phyloP scores from a whole-genome alignment of 2,113 vertebrate genomes.

The Varanus salvator region DNA sequence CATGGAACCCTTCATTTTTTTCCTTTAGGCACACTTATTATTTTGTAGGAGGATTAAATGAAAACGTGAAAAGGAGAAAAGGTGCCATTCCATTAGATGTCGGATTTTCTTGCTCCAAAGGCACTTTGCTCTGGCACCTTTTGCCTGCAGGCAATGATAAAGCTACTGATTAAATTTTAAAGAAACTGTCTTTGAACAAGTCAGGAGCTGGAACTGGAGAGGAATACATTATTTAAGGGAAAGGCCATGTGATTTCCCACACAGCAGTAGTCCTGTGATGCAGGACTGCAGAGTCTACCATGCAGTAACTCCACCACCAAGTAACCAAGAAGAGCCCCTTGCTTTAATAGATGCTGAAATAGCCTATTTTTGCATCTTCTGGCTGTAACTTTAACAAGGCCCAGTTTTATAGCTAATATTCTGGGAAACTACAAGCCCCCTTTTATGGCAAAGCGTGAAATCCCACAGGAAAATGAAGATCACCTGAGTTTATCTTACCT shows the following conservation, averaged over 20 bases:
- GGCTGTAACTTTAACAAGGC: conserved; percentile 66
- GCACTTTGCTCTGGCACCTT: conserved; percentile 34
- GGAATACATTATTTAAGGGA: conserved; percentile 64
- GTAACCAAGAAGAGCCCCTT: conserved; percentile 22
- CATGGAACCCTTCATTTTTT: fast-evolving
- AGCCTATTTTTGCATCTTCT: conserved; percentile 51
- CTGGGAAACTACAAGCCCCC: background rate
- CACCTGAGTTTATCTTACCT: conserved; percentile 56
- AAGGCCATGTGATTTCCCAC: conserved; percentile 51
- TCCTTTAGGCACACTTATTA: background rate
- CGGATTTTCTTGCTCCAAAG: conserved; percentile 26
- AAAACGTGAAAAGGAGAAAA: conserved; percentile 32
- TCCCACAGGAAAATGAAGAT: conserved; percentile 29
- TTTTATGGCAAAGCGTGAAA: conserved; percentile 49
- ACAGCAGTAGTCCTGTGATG: conserved; percentile 39
- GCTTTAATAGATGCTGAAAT: conserved; percentile 41
- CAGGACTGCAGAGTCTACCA: conserved; percentile 20
- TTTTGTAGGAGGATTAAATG: conserved; percentile 9
- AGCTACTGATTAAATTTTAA: conserved; percentile 65
- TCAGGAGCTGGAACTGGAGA: conserved; percentile 54
- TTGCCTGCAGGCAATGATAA: conserved; percentile 56
- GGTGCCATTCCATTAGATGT: background rate
- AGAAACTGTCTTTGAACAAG: conserved; percentile 61
- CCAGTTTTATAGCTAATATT: conserved; percentile 62
- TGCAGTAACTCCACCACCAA: conserved; percentile 16